Percentiles rank a stretch among this genome's conserved stretches.
Evolutionary conservation across 1,140 invertebrate genomes (phyloP).

Genomic region (Phocides pigmalion): DNA sequence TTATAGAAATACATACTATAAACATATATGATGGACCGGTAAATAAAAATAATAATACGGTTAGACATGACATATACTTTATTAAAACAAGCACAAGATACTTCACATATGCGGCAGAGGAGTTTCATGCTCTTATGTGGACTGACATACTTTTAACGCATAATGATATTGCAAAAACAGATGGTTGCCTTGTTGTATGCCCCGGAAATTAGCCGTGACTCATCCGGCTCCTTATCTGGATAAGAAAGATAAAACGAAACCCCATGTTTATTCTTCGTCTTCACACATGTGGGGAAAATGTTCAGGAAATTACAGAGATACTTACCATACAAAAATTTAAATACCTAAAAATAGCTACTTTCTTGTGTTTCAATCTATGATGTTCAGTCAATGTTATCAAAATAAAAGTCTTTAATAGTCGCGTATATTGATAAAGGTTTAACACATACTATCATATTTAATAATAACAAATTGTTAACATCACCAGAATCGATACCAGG

Average conservation of each 20-base stretch:
- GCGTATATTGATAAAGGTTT: constrained; percentile 12
- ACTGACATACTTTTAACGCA: constrained; percentile 66
- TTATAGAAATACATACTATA: not conserved
- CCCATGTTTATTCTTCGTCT: constrained; percentile 47
- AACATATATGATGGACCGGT: no score
- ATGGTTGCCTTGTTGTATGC: constrained; percentile 63
- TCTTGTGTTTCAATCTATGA: no score
- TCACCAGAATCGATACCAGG: no score
- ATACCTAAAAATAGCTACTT: not conserved
- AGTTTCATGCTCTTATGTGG: constrained; percentile 25
- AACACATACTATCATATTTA: not conserved
- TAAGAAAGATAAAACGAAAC: constrained; percentile 62
- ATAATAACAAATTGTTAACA: not conserved
- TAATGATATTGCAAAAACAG: constrained; percentile 62
- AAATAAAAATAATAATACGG: no score
- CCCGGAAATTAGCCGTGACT: constrained; percentile 68
- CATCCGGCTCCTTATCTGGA: constrained; percentile 63
- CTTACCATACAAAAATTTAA: constrained; percentile 11
- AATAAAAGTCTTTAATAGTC: constrained; percentile 2
- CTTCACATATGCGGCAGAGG: constrained; percentile 20
- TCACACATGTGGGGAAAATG: constrained; percentile 3
- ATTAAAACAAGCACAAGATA: constrained; percentile 11
- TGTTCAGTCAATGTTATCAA: no score
- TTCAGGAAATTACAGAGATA: not conserved
- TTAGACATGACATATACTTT: not conserved